Evolutionary conservation across 2,797 vertebrate species (phyloP), one percentile per base, ranked within the genome.

Genomic region (Melanotaenia boesemani): DNA sequence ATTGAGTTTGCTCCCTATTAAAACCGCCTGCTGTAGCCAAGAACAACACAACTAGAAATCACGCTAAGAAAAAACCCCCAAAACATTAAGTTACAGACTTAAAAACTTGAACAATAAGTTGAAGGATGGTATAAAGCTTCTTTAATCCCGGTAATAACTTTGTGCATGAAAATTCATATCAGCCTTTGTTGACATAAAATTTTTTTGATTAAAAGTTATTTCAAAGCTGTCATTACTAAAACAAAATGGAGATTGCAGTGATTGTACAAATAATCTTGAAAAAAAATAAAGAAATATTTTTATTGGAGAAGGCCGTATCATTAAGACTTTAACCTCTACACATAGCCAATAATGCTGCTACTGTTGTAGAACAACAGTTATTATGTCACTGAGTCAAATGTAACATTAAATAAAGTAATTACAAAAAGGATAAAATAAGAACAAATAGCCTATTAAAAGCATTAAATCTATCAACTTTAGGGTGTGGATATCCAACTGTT

Each of bases 381-480:
- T 44, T 74, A 82, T 87, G 70, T 81, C 58, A 34, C 65, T 5
- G 11, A 67, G 37, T 87, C 59, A 84, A 81, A 82, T 76, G 56
- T 76, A 87, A 82, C 66, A 58, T 68, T 67, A 58, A 56, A 62
- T 60, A 20, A 60, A 72, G 36, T 58, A 32, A 68, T 78, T 60
- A 22, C 61, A 36, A 82, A 80, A 81, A 71, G 39, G 16, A 55
- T 70, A 80, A 81, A 89, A 69, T 80, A 78, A 73, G 72, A 70
- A 58, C 60, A 46, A 85, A 88, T 84, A 78, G 20, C 28, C 66
- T 44, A 86, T 90, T 90, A 89, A 48, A 72, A 28, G 16, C 69
- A 86, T 87, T 84, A 77, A 74, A 81, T 80, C 80, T 34, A 68
- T 84, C 70, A 81, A 78, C 74, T 79, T 34, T 15, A 44, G 70